phyloP scores from a whole-genome alignment of 2,113 vertebrate species.

The Neofelis nebulosa region DNA sequence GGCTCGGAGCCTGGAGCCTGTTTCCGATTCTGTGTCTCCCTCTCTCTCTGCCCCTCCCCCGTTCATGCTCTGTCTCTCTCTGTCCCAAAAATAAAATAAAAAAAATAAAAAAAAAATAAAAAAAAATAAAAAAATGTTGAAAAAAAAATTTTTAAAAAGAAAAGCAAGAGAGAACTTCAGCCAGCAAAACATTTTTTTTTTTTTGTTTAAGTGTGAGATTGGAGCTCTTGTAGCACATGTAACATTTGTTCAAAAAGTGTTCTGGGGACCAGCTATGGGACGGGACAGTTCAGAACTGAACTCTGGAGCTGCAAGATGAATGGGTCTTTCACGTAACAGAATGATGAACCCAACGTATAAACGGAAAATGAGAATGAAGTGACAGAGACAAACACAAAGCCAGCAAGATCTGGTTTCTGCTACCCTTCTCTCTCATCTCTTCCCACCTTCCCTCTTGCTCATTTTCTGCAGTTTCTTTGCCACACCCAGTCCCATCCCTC shows the following conservation, averaged over 20 bases:
- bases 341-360: fast-evolving
- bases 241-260: neutral
- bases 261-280: neutral
- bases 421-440: neutral
- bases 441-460: too few relatives aligned
- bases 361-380: neutral
- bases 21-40: too few relatives aligned
- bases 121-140: too few relatives aligned
- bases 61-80: too few relatives aligned
- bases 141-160: too few relatives aligned
- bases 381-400: too few relatives aligned
- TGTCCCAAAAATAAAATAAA: too few relatives aligned
- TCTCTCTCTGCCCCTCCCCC: too few relatives aligned
- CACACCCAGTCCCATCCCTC: neutral
- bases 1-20: too few relatives aligned
- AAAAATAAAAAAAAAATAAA: too few relatives aligned
- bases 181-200: neutral
- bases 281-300: neutral
- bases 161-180: neutral
- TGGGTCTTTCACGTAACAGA: neutral
- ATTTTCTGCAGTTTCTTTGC: neutral
- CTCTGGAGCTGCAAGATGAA: neutral
- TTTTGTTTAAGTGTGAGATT: neutral
- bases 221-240: neutral
- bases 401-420: neutral